A percentile compares a stretch with the other conserved stretches of the same genome.
Evolutionary conservation across 1,140 invertebrate species (phyloP).

Genomic region (Listronotus bonariensis): DNA sequence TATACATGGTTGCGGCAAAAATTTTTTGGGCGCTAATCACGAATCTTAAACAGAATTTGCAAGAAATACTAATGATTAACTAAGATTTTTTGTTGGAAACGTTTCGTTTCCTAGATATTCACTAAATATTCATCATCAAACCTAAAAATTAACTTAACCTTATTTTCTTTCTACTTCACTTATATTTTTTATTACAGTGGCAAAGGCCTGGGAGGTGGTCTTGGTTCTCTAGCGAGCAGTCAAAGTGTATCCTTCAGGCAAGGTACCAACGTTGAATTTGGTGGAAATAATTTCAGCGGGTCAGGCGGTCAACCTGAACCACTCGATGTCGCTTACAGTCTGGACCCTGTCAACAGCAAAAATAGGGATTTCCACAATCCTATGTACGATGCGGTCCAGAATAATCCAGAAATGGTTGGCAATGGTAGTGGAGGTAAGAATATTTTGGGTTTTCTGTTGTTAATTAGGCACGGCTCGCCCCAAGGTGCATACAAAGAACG

Average conservation of each 20-base stretch:
- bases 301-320: slow-evolving; percentile 52
- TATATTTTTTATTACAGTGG: slow-evolving; percentile 58
- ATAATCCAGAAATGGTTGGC: slow-evolving; percentile 61
- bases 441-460: too few relatives aligned
- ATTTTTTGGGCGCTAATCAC: too few relatives aligned
- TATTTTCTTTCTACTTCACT: too few relatives aligned
- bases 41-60: too few relatives aligned
- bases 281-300: slow-evolving; percentile 62
- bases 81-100: too few relatives aligned
- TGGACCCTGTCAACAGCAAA: slow-evolving; percentile 72
- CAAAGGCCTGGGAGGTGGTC: slow-evolving; percentile 66
- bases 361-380: slow-evolving; percentile 93
- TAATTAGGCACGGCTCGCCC: too few relatives aligned
- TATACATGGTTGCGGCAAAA: too few relatives aligned
- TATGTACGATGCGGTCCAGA: slow-evolving; percentile 88
- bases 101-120: too few relatives aligned
- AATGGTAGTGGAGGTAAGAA: slow-evolving; percentile 62
- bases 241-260: slow-evolving; percentile 95
- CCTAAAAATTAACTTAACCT: too few relatives aligned
- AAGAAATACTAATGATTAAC: too few relatives aligned
- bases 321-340: slow-evolving; percentile 76
- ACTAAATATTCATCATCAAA: too few relatives aligned
- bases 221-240: slow-evolving; percentile 78
- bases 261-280: slow-evolving; percentile 93
- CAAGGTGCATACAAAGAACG: too few relatives aligned